A percentile compares a stretch with the other conserved stretches of the same genome.
phyloP scores from a whole-genome alignment of 2,888 invertebrate genomes.

The Heliothis peltigera region DNA sequence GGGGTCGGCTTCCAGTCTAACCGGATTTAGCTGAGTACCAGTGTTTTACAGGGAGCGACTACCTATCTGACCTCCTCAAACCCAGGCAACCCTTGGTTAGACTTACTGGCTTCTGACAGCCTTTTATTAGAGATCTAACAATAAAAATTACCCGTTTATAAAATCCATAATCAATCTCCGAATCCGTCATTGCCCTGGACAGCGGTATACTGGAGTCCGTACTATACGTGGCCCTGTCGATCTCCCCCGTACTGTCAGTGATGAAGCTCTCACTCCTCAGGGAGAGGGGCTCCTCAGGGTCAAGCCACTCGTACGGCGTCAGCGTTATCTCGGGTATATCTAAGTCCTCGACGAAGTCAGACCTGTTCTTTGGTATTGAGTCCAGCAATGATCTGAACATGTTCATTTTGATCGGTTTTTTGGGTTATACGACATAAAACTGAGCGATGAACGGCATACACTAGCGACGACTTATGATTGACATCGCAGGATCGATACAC shows the following conservation, averaged over 20 bases:
- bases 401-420: slow-evolving; percentile 65
- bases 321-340: slow-evolving; percentile 78
- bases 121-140: too few relatives aligned
- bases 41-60: too few relatives aligned
- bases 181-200: slow-evolving; percentile 84
- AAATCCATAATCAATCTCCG: slow-evolving; percentile 82
- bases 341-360: slow-evolving; percentile 78
- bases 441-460: too few relatives aligned
- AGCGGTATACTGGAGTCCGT: slow-evolving; percentile 79
- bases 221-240: slow-evolving; percentile 66
- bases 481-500: too few relatives aligned
- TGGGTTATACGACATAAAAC: too few relatives aligned
- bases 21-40: too few relatives aligned
- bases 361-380: slow-evolving; percentile 79
- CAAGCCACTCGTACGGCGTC: slow-evolving; percentile 75
- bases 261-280: slow-evolving; percentile 70
- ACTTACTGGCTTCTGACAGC: too few relatives aligned
- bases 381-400: slow-evolving; percentile 78
- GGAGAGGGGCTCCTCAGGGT: slow-evolving; percentile 68
- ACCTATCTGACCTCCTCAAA: too few relatives aligned
- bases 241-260: slow-evolving; percentile 66
- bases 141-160: slow-evolving; percentile 72
- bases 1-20: too few relatives aligned
- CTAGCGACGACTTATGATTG: too few relatives aligned
- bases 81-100: too few relatives aligned